phyloP scores from a whole-genome alignment of 2,888 invertebrate genomes.

The Lycaena phlaeas region DNA sequence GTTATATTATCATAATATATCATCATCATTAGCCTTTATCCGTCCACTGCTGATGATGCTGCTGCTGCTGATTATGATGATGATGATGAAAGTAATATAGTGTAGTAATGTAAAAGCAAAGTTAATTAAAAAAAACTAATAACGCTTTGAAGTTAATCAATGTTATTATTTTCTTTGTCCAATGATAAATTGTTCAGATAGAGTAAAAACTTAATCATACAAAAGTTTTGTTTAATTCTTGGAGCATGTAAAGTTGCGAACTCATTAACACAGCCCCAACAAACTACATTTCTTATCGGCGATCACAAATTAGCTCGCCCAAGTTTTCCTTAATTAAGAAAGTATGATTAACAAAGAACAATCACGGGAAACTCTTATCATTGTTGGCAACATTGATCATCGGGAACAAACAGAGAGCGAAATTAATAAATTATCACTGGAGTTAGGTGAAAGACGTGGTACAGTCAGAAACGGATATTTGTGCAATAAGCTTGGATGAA shows the following conservation, averaged over 20 bases:
- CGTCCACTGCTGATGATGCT: too few relatives aligned
- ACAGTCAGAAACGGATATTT: conserved; percentile 22
- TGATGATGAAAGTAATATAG: too few relatives aligned
- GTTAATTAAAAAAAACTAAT: too few relatives aligned
- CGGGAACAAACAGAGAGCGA: conserved; percentile 50
- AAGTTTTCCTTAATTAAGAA: conserved; percentile 64
- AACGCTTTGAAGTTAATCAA: too few relatives aligned
- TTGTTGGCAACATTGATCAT: conserved; percentile 42
- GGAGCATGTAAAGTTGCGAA: conserved; percentile 17
- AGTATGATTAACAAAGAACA: conserved; percentile 69
- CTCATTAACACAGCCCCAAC: conserved; percentile 37
- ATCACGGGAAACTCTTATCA: conserved; percentile 68
- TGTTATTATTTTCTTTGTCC: background rate
- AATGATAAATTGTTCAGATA: too few relatives aligned
- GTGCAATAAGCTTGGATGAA: too few relatives aligned
- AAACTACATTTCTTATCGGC: conserved; percentile 51
- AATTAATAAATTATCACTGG: conserved; percentile 65
- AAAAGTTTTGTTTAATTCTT: too few relatives aligned
- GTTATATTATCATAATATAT: too few relatives aligned
- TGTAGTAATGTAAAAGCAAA: too few relatives aligned
- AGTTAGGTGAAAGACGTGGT: conserved; percentile 37
- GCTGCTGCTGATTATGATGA: too few relatives aligned
- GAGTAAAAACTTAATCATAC: too few relatives aligned
- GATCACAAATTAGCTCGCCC: conserved; percentile 49
- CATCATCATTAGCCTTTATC: too few relatives aligned